phyloP scores from a whole-genome alignment of 1,140 invertebrate species.

The Coenobita brevimanus region DNA sequence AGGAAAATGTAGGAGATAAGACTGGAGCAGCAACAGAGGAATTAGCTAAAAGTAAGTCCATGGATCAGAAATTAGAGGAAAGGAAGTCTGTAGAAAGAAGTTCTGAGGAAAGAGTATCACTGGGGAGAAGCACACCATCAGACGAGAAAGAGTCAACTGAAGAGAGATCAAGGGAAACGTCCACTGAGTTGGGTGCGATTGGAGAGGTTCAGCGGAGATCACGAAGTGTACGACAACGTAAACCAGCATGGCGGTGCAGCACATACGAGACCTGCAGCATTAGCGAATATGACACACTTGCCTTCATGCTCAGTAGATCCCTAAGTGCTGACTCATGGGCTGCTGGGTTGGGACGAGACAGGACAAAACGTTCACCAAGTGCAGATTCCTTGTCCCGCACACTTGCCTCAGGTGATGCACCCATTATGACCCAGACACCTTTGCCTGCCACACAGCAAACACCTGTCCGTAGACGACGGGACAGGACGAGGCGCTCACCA shows the following conservation, averaged over 20 bases:
- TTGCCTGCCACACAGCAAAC: no score
- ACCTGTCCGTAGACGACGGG: no score
- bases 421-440: no score
- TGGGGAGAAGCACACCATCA: background rate
- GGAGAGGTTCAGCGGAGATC: background rate
- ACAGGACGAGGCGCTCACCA: no score
- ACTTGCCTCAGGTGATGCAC: no score
- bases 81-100: background rate
- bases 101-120: background rate
- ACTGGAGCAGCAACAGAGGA: no score
- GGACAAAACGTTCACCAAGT: background rate
- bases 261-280: slow-evolving; percentile 44
- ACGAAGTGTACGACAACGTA: background rate
- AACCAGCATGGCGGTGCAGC: slow-evolving; percentile 17
- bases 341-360: background rate
- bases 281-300: slow-evolving; percentile 43
- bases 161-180: background rate
- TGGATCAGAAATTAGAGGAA: no score
- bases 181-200: background rate
- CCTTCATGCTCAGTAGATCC: slow-evolving; percentile 4
- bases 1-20: no score
- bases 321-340: background rate
- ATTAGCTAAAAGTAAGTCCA: background rate
- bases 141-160: background rate
- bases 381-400: background rate